Conservation (phyloP, 2,797 vertebrate genomes). For the Miichthys miiuy region DNA sequence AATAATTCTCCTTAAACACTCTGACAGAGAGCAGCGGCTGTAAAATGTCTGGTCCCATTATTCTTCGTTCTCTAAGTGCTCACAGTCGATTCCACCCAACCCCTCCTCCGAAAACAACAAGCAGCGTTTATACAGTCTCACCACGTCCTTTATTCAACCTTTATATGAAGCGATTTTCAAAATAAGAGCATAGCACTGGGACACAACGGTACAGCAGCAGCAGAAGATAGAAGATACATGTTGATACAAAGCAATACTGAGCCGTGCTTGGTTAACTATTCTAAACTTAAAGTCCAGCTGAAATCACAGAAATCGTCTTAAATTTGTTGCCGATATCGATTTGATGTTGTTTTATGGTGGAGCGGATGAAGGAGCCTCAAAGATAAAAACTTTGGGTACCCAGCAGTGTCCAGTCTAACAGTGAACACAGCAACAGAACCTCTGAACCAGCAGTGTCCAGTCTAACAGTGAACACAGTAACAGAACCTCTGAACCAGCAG, state of each 20-base stretch:
- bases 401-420: no score
- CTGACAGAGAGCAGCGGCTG: slow-evolving; percentile 42
- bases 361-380: no score
- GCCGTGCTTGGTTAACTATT: neutral
- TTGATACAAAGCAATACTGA: slow-evolving; percentile 27
- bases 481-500: no score
- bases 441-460: no score
- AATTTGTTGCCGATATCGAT: neutral
- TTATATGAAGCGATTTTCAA: slow-evolving; percentile 24
- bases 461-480: no score
- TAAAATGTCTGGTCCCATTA: slow-evolving; percentile 55
- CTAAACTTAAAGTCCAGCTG: slow-evolving; percentile 41
- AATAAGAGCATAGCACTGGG: slow-evolving; percentile 44
- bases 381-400: no score
- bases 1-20: slow-evolving; percentile 28
- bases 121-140: slow-evolving; percentile 7
- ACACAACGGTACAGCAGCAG: slow-evolving; percentile 35
- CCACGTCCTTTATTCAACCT: slow-evolving; percentile 47
- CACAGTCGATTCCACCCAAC: slow-evolving; percentile 20
- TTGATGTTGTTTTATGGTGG: neutral
- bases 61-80: slow-evolving; percentile 46
- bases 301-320: neutral
- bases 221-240: slow-evolving; percentile 20
- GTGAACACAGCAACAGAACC: no score
- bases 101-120: slow-evolving; percentile 14